These are phyloP conservation scores for Agonum fuliginosum DNA, from an alignment of 2,888 invertebrate genomes.

Conservation along the genomic window DNA sequence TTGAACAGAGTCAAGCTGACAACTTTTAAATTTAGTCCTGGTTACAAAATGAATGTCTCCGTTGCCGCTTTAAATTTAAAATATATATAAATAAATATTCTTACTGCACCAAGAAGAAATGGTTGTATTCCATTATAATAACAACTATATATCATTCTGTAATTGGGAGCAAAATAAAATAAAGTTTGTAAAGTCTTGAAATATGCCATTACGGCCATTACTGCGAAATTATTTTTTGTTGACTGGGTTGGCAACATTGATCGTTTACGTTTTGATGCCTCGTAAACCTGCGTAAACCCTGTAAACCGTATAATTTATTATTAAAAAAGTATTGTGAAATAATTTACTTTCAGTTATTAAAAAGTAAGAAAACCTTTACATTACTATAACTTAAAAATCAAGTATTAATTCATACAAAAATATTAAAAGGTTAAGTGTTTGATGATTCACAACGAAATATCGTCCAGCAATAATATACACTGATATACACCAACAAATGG, in stretches of 20 bases:
- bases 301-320: neutral
- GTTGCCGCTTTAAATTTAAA: too few species aligned
- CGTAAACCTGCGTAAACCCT: too few species aligned
- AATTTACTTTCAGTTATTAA: neutral
- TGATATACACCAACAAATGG: neutral
- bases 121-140: too few species aligned
- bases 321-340: conserved; percentile 31
- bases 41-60: too few species aligned
- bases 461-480: neutral
- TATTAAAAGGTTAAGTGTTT: neutral
- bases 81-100: too few species aligned
- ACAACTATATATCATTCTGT: too few species aligned
- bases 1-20: too few species aligned
- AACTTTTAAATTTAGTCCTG: too few species aligned
- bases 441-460: neutral
- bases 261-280: conserved; percentile 26
- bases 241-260: conserved; percentile 2
- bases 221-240: neutral
- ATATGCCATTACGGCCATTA: too few species aligned
- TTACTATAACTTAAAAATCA: neutral
- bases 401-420: neutral
- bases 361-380: neutral
- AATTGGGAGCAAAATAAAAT: too few species aligned
- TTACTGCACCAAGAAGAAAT: too few species aligned
- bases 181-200: too few species aligned